These are phyloP conservation scores for Helleia helle DNA, from an alignment of 2,888 invertebrate species.

Conservation along the genomic window DNA sequence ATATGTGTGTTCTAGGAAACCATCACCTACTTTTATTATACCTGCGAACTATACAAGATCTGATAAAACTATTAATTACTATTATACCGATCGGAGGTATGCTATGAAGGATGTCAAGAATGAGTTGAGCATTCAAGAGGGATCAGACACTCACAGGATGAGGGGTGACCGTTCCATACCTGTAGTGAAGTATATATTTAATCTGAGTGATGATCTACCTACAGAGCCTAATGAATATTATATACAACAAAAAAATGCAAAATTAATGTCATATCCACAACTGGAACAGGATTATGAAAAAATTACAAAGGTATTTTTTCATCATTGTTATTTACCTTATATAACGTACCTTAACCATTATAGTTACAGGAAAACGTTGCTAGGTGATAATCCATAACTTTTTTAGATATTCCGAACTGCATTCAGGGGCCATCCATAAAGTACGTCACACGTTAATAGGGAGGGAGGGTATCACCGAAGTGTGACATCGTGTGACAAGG, in stretches of 20 bases:
- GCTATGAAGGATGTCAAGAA: slow-evolving; percentile 13
- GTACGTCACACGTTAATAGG: too few species aligned
- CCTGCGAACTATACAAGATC: slow-evolving; percentile 86
- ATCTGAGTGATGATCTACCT: slow-evolving; percentile 76
- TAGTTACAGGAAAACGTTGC: too few species aligned
- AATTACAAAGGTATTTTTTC: slow-evolving; percentile 65
- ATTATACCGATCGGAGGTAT: slow-evolving; percentile 45
- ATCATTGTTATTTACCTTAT: too few species aligned
- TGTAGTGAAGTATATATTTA: slow-evolving; percentile 77
- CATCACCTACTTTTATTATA: slow-evolving; percentile 78
- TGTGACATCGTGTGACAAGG: too few species aligned
- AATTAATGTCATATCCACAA: slow-evolving; percentile 47
- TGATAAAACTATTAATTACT: slow-evolving; percentile 72
- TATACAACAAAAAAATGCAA: slow-evolving; percentile 67
- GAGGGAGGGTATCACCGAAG: too few species aligned
- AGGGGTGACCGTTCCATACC: slow-evolving; percentile 48
- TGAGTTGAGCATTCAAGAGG: slow-evolving; percentile 32
- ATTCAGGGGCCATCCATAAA: too few species aligned
- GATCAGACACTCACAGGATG: slow-evolving; percentile 37
- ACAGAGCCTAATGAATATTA: slow-evolving; percentile 73
- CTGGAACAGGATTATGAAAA: slow-evolving; percentile 51
- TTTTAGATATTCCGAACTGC: too few species aligned
- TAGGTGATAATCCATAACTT: too few species aligned
- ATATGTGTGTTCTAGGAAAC: slow-evolving; percentile 41
- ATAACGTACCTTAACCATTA: too few species aligned